A percentile compares a stretch with the other conserved stretches of the same genome.
Evolutionary conservation across 2,113 vertebrate species (phyloP).

Genomic region (Carassius gibelio): DNA sequence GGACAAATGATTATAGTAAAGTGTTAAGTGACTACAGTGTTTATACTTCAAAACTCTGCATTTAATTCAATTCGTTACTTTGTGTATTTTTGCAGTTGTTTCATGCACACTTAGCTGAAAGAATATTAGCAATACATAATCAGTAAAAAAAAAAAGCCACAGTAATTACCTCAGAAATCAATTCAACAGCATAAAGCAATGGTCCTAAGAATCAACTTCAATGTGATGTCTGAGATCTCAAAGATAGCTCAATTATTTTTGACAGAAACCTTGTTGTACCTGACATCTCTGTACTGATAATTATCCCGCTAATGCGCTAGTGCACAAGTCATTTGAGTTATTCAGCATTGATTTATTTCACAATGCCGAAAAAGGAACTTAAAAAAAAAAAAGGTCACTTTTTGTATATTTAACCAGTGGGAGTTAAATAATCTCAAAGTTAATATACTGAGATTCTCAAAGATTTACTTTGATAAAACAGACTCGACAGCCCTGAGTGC

Average conservation of each 20-base stretch:
- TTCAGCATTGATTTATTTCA: not conserved
- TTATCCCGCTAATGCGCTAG: not conserved
- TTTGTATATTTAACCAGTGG: not conserved
- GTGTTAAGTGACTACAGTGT: too few relatives aligned
- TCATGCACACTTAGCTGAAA: not conserved
- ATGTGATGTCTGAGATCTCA: not conserved
- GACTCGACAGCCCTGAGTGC: slow-evolving; percentile 2
- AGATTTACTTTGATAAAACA: slow-evolving; percentile 30
- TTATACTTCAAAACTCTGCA: too few relatives aligned
- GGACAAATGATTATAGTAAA: too few relatives aligned
- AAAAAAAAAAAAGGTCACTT: not conserved
- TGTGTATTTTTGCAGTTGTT: too few relatives aligned
- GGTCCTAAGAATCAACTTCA: not conserved
- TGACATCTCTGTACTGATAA: slow-evolving; percentile 17
- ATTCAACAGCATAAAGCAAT: not conserved
- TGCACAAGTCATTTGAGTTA: not conserved
- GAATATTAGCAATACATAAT: not conserved
- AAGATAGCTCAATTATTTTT: slow-evolving; percentile 12
- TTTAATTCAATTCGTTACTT: too few relatives aligned
- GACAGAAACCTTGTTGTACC: slow-evolving; percentile 13
- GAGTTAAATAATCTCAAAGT: slow-evolving; percentile 8
- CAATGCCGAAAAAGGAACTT: not conserved
- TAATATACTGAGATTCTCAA: not conserved
- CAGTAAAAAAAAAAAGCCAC: not conserved
- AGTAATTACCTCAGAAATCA: not conserved